phyloP scores from a whole-genome alignment of 2,797 vertebrate genomes.

The Syngnathus rostellatus region DNA sequence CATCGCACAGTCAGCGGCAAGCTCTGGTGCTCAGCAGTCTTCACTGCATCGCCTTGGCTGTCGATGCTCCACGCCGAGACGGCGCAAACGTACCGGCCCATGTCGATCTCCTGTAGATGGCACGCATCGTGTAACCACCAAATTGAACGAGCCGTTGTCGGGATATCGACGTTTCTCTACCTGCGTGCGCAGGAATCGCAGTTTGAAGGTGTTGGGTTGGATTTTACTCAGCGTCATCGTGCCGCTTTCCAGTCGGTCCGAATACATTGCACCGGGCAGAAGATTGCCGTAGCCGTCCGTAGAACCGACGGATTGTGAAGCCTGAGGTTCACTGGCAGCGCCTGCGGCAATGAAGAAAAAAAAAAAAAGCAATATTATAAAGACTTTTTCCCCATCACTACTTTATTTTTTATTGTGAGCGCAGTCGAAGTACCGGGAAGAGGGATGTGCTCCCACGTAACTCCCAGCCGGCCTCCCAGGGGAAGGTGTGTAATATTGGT shows the following conservation, averaged over 20 bases:
- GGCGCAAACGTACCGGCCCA: conserved; percentile 61
- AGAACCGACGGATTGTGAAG: conserved; percentile 59
- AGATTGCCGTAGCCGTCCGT: conserved; percentile 80
- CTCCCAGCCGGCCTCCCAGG: conserved; percentile 60
- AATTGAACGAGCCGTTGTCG: background rate
- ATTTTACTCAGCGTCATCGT: conserved; percentile 71
- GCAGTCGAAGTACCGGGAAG: conserved; percentile 39
- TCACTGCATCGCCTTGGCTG: conserved; percentile 41
- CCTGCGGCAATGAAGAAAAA: conserved; percentile 13
- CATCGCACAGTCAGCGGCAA: conserved; percentile 45
- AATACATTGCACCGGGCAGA: conserved; percentile 58
- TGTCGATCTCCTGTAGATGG: conserved; percentile 54
- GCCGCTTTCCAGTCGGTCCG: conserved; percentile 68
- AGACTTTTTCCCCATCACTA: background rate
- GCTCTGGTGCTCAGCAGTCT: conserved; percentile 46
- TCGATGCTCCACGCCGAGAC: conserved; percentile 53
- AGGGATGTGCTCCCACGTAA: conserved; percentile 80
- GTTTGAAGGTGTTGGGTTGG: conserved; percentile 71
- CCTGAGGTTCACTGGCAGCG: conserved; percentile 8
- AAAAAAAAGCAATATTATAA: background rate
- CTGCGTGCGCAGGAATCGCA: conserved; percentile 79
- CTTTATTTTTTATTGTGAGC: background rate
- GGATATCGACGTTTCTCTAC: conserved; percentile 13
- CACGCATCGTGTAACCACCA: no score
- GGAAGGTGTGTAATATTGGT: conserved; percentile 47